Evolutionary conservation across 2,888 invertebrate genomes (phyloP), one percentile per base, ranked within the genome.

Genomic region (Phragmatobia fuliginosa): DNA sequence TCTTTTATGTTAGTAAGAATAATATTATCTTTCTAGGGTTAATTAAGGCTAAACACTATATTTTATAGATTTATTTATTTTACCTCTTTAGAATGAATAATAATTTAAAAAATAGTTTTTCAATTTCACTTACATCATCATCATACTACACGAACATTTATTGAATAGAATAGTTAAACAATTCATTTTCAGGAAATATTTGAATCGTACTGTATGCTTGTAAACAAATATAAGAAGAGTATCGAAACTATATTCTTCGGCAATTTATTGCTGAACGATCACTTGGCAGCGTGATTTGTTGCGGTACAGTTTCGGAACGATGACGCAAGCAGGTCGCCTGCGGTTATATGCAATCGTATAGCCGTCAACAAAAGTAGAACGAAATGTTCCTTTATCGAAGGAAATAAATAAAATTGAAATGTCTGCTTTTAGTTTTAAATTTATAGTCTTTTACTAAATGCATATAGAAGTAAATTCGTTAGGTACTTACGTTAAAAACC

Each of bases 221-320:
- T 21, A 21, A 41, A 41, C 18, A 28, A 21, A 14, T 41, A 62
- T 18, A 62, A 41, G 28, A 41, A 41, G 28, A 28, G 25, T 25
- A 36, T 36, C 7, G 61, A 7, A 28, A 36, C 61, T 36, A 28
- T 28, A 62, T 62, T 41, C 11, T 62, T 28, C 11, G 5, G 31
- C 8, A 62, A 41, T 62, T 62, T 62, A 62, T 41, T 62, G 62
- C 62, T 62, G 62, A 62, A 38, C 41, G 41, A 62, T 62, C 62
- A 31, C 62, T 62, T 62, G 41, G 62, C 62, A 62, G 18, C 18
- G 21, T 31, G 38, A 62, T 63, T 33, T 63, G 33, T 33, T 63
- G 63, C 33, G 21, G 62, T 49, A 52, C 8, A 8, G 33, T 63
- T 62, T 28, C 28, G 31, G 21, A 41, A 31, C 28, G 62, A 31